Evolutionary conservation across 2,888 invertebrate species (phyloP).

Genomic region (Chloromyia formosa): DNA sequence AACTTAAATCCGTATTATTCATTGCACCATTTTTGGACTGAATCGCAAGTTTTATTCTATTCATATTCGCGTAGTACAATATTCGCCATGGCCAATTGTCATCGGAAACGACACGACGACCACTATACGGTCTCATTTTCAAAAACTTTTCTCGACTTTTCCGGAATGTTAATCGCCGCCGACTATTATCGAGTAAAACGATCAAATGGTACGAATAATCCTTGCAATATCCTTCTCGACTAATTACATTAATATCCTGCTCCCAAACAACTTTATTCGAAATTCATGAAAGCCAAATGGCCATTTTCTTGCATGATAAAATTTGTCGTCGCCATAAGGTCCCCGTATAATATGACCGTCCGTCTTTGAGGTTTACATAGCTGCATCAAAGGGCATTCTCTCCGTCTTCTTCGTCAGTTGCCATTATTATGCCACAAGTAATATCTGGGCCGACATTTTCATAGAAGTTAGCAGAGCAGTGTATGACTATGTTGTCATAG

Average conservation of each 20-base stretch:
- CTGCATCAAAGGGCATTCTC: slow-evolving; percentile 8
- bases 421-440: background rate
- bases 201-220: slow-evolving; percentile 42
- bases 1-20: background rate
- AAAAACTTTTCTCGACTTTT: slow-evolving; percentile 34
- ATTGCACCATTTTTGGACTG: background rate
- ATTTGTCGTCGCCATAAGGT: slow-evolving; percentile 41
- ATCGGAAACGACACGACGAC: slow-evolving; percentile 12
- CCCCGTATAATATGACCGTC: slow-evolving; percentile 18
- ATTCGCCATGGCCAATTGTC: slow-evolving; percentile 22
- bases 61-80: background rate
- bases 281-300: slow-evolving; percentile 38
- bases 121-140: background rate
- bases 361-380: background rate
- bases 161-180: slow-evolving; percentile 34
- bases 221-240: slow-evolving; percentile 44
- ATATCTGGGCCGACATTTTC: background rate
- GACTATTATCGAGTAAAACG: slow-evolving; percentile 38
- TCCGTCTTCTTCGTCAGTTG: background rate
- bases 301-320: slow-evolving; percentile 39
- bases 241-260: slow-evolving; percentile 50
- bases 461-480: background rate
- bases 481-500: background rate
- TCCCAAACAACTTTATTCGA: slow-evolving; percentile 41
- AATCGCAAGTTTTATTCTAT: background rate